Evolutionary conservation across 2,888 invertebrate genomes (phyloP).

Genomic region (Acrobasis consociella): DNA sequence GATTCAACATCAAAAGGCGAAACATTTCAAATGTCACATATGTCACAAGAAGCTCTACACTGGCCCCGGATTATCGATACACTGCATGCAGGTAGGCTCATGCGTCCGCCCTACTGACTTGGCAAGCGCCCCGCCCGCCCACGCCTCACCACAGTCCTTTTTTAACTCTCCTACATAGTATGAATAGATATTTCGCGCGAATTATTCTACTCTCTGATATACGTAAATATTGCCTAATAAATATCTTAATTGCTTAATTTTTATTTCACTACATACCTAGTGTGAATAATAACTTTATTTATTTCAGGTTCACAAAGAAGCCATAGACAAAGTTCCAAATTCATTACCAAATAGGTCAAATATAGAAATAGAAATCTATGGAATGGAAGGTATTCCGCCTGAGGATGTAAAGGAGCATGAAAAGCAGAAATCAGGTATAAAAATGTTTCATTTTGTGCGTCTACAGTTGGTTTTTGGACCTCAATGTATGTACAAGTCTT

Average conservation of each 20-base stretch:
- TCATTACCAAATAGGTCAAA: conserved; percentile 98
- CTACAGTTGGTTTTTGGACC: conserved; percentile 59
- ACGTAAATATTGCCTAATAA: conserved; percentile 48
- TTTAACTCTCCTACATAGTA: conserved; percentile 59
- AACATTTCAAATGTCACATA: conserved; percentile 99
- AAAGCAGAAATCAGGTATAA: conserved; percentile 88
- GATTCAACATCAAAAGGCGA: conserved; percentile 99
- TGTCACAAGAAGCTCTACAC: conserved; percentile 99
- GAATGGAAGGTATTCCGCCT: conserved; percentile 99
- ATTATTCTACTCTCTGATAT: conserved; percentile 55
- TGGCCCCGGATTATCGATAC: conserved; percentile 98
- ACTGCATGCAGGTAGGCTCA: conserved; percentile 97
- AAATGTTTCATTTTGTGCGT: conserved; percentile 49
- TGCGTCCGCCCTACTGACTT: conserved; percentile 71
- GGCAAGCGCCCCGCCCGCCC: conserved; percentile 63
- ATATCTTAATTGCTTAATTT: neutral
- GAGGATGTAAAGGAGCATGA: conserved; percentile 98
- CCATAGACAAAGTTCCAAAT: conserved; percentile 99
- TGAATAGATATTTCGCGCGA: conserved; percentile 69
- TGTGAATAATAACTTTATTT: conserved; percentile 31
- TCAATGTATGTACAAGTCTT: conserved; percentile 70
- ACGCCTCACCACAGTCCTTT: conserved; percentile 64
- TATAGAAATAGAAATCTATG: conserved; percentile 99
- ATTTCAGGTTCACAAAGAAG: conserved; percentile 98
- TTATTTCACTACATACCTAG: conserved; percentile 8